Percentiles rank a stretch among this genome's conserved stretches.
phyloP scores from a whole-genome alignment of 2,113 vertebrate species.

The Gnathonemus echidnorhynchus region DNA sequence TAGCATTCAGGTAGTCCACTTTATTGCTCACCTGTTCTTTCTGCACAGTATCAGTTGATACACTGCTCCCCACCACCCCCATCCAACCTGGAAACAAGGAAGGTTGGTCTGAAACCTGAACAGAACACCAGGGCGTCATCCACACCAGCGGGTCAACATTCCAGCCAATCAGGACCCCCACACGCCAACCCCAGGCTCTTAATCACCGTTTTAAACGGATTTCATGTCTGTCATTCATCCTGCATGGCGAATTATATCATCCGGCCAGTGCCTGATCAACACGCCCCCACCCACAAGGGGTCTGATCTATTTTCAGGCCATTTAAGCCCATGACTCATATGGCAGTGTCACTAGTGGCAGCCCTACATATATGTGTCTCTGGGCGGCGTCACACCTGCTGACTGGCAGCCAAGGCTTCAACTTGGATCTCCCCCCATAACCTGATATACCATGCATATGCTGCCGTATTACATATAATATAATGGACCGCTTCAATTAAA shows the following conservation, averaged over 20 bases:
- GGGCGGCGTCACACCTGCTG: background rate
- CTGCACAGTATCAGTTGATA: background rate
- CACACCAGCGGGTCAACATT: background rate
- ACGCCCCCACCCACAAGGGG: conserved; percentile 35
- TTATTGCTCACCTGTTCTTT: background rate
- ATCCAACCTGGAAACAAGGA: background rate
- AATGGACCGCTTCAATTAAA: background rate
- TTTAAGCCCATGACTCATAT: conserved; percentile 53
- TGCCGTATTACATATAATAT: background rate
- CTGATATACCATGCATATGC: background rate
- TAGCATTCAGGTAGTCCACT: background rate
- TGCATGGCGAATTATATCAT: conserved; percentile 27
- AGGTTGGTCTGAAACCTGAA: background rate
- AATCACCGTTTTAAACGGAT: background rate
- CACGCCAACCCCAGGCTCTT: background rate
- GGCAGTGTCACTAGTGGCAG: conserved; percentile 26
- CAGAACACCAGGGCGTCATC: background rate
- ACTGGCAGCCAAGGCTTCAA: background rate
- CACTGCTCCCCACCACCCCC: background rate
- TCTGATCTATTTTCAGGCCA: conserved; percentile 40
- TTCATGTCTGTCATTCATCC: conserved; percentile 32
- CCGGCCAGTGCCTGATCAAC: conserved; percentile 13
- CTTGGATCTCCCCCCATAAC: background rate
- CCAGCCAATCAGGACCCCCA: background rate
- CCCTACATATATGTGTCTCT: background rate